Evolutionary conservation across 1,140 invertebrate species (phyloP), one percentile per base, ranked within the genome.

Genomic region (Heliconius melpomene): DNA sequence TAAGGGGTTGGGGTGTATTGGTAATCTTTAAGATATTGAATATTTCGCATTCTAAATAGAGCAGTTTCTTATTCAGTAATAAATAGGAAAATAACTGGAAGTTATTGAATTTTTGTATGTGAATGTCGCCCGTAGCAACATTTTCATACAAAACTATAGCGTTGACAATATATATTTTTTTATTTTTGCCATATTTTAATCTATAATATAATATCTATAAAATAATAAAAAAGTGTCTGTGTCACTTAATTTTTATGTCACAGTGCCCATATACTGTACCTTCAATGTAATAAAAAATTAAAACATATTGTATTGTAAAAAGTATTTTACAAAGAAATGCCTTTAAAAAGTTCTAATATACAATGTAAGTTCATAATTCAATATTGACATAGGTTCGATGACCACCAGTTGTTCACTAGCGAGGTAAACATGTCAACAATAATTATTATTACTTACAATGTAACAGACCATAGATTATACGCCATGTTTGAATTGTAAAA

Each of bases 371-470:
- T 66, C 23, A 75, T 38, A 52, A 36, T 57, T 77, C 23, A 82
- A 74, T 79, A 82, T 77, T 79, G 77, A 79, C 32, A 52, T 18
- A 36, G 60, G 78, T 77, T 82, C 74, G 74, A 79, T 71, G 78
- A 72, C 71, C 78, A 82, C 46, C 13, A 77, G 52, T 32, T 70
- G 52, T 66, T 73, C 50, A 74, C 78, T 75, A 20, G n/a, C 3
- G 26, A 23, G 60, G 60, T 66, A 66, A 66, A 66, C 60, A 29
- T 26, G 60, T 29, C 60, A 66, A 66, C 26, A 66, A 66, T 66
- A 66, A 66, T 66, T 66, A 66, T 3, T 13, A 66, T 16, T 29
- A 2, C 60, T 66, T 66, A 66, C 23, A 29, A 66, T 16, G 26
- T 66, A 66, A 66, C 13, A 26, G 8, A 36, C 29, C 2, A 54